phyloP scores from a whole-genome alignment of 2,797 vertebrate species.

The Jordanella pulchra region DNA sequence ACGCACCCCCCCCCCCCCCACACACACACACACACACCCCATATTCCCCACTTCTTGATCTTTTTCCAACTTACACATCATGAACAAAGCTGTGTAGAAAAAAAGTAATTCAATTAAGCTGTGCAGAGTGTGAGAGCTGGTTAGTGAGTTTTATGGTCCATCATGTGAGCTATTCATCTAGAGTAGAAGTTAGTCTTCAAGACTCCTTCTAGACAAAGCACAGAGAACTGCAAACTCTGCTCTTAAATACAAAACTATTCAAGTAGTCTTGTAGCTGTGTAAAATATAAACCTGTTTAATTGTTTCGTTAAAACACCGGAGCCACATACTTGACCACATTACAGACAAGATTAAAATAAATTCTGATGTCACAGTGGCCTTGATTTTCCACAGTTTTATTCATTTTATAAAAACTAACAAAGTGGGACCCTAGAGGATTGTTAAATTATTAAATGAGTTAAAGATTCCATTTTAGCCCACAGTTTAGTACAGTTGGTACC shows the following conservation, averaged over 20 bases:
- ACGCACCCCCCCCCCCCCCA: not conserved
- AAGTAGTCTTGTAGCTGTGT: not conserved
- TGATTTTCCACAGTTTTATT: not conserved
- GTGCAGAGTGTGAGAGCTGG: conserved; percentile 36
- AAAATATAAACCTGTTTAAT: not conserved
- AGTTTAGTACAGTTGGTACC: not conserved
- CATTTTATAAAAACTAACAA: not conserved
- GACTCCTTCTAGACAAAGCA: conserved; percentile 7
- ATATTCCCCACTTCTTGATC: conserved; percentile 12
- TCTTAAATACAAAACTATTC: not conserved
- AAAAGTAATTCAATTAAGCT: conserved; percentile 58
- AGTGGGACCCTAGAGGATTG: not conserved
- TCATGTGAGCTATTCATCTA: conserved; percentile 38
- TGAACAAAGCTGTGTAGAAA: conserved; percentile 38
- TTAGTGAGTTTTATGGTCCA: conserved; percentile 47
- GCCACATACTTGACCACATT: too few species aligned
- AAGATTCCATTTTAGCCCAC: not conserved
- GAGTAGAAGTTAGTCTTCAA: conserved; percentile 22
- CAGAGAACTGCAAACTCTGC: not conserved
- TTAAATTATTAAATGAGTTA: conserved; percentile 1
- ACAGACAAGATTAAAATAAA: not conserved
- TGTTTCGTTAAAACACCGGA: not conserved
- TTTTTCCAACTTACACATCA: conserved; percentile 33
- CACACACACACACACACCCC: conserved; percentile 7
- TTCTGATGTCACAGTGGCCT: not conserved